Evolutionary conservation across 2,113 vertebrate genomes (phyloP).

Genomic region (Zootoca vivipara): DNA sequence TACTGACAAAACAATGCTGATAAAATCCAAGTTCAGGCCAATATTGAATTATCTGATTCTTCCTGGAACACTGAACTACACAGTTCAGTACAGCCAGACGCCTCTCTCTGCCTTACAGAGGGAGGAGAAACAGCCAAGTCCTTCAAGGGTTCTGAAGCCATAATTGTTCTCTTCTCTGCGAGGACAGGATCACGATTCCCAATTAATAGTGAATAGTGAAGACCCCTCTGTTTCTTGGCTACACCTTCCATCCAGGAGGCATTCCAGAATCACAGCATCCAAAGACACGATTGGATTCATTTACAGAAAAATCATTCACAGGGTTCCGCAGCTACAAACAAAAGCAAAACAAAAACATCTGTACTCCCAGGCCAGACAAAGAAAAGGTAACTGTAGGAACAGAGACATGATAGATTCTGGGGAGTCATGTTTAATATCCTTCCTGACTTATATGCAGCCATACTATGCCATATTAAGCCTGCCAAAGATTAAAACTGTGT

Average conservation of each 20-base stretch:
- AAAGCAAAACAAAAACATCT: not conserved
- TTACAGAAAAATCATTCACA: not conserved
- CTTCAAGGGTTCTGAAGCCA: not conserved
- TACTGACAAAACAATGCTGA: not conserved
- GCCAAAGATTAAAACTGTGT: too few species aligned
- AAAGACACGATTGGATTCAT: not conserved
- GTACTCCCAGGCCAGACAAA: not conserved
- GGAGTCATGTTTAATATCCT: not conserved
- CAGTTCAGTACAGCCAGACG: not conserved
- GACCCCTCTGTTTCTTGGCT: conserved; percentile 4
- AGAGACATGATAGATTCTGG: not conserved
- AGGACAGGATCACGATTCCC: not conserved
- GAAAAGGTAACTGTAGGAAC: not conserved
- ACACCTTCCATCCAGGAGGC: conserved; percentile 18
- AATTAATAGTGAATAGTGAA: not conserved
- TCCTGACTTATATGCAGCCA: not conserved
- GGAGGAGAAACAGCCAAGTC: not conserved
- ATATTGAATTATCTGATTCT: not conserved
- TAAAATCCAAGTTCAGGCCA: not conserved
- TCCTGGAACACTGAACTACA: not conserved
- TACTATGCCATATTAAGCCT: not conserved
- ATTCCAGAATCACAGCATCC: not conserved
- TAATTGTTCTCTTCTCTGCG: not conserved
- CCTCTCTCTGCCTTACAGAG: not conserved
- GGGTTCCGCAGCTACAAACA: not conserved